These are phyloP conservation scores for Parauchenoglanis ngamensis DNA, from an alignment of 2,797 vertebrate species.

Conservation along the genomic window DNA sequence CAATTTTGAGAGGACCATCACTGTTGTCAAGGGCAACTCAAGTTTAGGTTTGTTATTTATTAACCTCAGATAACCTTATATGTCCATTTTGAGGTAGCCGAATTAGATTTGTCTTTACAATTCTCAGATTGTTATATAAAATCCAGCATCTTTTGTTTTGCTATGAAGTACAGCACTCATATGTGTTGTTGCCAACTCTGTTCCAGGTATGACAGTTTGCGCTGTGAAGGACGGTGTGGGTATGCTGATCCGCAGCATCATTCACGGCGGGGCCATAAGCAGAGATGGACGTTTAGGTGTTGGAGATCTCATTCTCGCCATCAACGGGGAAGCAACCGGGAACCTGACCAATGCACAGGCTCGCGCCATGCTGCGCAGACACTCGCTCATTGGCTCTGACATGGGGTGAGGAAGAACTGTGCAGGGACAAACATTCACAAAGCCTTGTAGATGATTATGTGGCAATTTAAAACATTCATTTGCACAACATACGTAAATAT, in stretches of 20 bases:
- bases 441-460: neutral
- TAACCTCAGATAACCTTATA: slow-evolving; percentile 32
- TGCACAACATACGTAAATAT: neutral
- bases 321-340: slow-evolving; percentile 89
- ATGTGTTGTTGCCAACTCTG: neutral
- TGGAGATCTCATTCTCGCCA: slow-evolving; percentile 90
- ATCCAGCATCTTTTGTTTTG: neutral
- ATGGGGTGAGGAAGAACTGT: slow-evolving; percentile 79
- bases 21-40: slow-evolving; percentile 93
- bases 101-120: neutral
- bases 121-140: neutral
- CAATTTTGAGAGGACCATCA: slow-evolving; percentile 87
- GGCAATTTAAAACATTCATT: neutral
- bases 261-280: slow-evolving; percentile 92
- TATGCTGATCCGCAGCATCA: slow-evolving; percentile 92
- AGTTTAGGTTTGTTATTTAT: slow-evolving; percentile 85
- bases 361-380: slow-evolving; percentile 89
- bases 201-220: slow-evolving; percentile 94
- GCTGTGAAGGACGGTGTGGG: slow-evolving; percentile 89
- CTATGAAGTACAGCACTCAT: neutral
- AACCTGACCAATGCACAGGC: slow-evolving; percentile 89
- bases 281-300: slow-evolving; percentile 89
- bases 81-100: neutral
- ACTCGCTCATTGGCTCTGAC: slow-evolving; percentile 92
- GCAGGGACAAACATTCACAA: neutral